Conservation (phyloP, 2,113 vertebrate genomes). For the Noctilio leporinus region DNA sequence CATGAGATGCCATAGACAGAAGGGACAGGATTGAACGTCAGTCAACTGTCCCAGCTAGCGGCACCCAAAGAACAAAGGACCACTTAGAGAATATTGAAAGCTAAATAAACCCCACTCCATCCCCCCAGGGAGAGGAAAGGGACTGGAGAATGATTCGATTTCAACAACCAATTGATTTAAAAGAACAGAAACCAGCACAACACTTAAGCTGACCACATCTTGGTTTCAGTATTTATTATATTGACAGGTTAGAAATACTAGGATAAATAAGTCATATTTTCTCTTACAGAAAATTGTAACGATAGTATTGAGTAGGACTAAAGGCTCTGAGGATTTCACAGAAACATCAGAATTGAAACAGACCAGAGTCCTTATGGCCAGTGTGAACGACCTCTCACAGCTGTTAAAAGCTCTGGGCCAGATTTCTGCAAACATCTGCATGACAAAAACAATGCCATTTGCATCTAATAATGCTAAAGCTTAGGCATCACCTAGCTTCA, state of each 20-base stretch:
- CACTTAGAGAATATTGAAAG: conserved; percentile 29
- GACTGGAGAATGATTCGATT: too few relatives aligned
- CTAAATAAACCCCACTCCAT: neutral
- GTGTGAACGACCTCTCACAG: conserved; percentile 61
- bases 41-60: neutral
- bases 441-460: conserved; percentile 50
- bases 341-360: conserved; percentile 79
- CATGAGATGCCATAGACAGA: neutral
- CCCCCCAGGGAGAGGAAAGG: conserved; percentile 3
- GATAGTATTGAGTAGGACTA: conserved; percentile 65
- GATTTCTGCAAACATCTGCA: conserved; percentile 35
- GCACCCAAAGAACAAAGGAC: conserved; percentile 32
- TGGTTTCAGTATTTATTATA: conserved; percentile 77
- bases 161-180: neutral
- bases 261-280: conserved; percentile 77
- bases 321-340: conserved; percentile 81
- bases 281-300: conserved; percentile 78
- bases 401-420: conserved; percentile 57
- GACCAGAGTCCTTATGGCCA: conserved; percentile 69
- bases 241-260: conserved; percentile 59
- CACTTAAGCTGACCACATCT: conserved; percentile 61
- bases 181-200: conserved; percentile 57
- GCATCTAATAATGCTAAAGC: conserved; percentile 38
- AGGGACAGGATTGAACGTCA: conserved; percentile 16
- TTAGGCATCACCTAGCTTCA: conserved; percentile 32